Conservation (phyloP, 2,797 vertebrate genomes). For the Synanceia verrucosa region DNA sequence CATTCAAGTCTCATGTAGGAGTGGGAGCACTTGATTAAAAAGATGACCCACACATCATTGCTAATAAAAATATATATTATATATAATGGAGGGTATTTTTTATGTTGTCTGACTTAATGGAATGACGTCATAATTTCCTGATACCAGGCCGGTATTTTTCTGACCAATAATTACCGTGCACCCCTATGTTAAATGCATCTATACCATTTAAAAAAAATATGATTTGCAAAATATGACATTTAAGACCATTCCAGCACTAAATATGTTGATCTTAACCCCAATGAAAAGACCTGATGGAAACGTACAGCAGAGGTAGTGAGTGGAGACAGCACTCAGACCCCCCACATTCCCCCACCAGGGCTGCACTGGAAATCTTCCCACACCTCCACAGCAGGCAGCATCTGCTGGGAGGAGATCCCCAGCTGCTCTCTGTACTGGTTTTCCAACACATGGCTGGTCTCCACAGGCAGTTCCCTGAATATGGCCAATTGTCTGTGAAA, state of each 20-base stretch:
- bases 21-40: too few species aligned
- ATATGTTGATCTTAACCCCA: background rate
- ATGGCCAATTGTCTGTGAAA: constrained; percentile 61
- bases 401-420: constrained; percentile 62
- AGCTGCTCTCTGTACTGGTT: constrained; percentile 55
- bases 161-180: too few species aligned
- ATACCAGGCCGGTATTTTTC: too few species aligned
- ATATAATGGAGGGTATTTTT: too few species aligned
- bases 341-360: background rate
- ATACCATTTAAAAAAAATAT: too few species aligned
- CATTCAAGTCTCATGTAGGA: too few species aligned
- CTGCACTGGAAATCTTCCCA: constrained; percentile 35
- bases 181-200: too few species aligned
- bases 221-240: background rate
- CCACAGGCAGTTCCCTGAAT: constrained; percentile 41
- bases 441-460: constrained; percentile 43
- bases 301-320: background rate
- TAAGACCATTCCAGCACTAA: background rate
- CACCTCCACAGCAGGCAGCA: constrained; percentile 50
- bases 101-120: too few species aligned
- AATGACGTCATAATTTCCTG: too few species aligned
- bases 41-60: too few species aligned
- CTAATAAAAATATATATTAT: too few species aligned
- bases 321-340: background rate
- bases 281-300: background rate